phyloP scores from a whole-genome alignment of 64 coral and sea anemone species.

The Stichodactyla helianthus region DNA sequence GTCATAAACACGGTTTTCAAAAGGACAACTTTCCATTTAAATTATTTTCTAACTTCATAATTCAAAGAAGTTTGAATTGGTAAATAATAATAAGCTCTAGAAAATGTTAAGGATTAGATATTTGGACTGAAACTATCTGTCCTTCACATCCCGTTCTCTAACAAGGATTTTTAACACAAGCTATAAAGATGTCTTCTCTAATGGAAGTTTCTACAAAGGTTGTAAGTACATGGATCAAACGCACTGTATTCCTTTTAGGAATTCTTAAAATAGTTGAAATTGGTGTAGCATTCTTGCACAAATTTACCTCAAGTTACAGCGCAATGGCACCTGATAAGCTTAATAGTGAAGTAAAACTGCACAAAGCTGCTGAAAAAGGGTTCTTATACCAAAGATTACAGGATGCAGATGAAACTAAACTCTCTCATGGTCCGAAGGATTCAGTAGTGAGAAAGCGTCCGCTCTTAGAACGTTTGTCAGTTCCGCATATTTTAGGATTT shows the following conservation, averaged over 20 bases:
- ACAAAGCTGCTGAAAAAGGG: not conserved
- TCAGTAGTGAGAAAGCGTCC: conserved; percentile 8
- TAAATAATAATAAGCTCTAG: too few species aligned
- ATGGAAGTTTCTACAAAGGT: not conserved
- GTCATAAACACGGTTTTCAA: too few species aligned
- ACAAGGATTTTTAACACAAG: too few species aligned
- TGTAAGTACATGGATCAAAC: not conserved
- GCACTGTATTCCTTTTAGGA: not conserved
- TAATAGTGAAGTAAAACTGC: not conserved
- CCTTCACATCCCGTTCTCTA: too few species aligned
- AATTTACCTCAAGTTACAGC: not conserved
- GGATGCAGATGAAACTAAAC: not conserved
- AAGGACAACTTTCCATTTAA: too few species aligned
- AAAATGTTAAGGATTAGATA: too few species aligned
- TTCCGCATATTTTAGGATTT: conserved; percentile 26
- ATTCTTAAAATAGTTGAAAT: not conserved
- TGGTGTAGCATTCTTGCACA: not conserved
- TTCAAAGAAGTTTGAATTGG: too few species aligned
- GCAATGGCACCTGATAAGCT: not conserved
- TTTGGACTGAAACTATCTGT: too few species aligned
- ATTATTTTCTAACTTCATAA: too few species aligned
- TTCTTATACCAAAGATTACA: conserved; percentile 1
- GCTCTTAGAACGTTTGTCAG: not conserved
- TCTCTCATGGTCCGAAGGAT: conserved; percentile 21
- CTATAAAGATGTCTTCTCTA: not conserved